These are phyloP conservation scores for Alca torda DNA, from an alignment of 2,797 vertebrate species.

Conservation along the genomic window DNA sequence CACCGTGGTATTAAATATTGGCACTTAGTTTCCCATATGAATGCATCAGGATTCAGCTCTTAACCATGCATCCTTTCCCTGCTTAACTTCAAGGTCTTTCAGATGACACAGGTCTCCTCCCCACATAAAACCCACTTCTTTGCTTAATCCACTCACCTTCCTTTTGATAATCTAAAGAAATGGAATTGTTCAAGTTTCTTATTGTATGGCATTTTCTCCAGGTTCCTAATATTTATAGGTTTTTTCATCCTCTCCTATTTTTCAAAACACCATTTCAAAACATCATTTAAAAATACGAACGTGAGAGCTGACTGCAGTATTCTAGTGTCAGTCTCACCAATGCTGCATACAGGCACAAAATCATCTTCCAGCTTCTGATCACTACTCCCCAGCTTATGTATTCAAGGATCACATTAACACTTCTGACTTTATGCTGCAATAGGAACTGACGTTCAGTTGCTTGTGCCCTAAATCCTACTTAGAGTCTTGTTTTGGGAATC, in stretches of 20 bases:
- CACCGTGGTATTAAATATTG: not conserved
- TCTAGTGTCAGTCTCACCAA: not conserved
- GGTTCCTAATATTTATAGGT: not conserved
- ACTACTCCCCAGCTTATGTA: not conserved
- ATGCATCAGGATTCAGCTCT: not conserved
- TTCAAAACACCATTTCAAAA: not conserved
- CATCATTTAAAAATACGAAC: not conserved
- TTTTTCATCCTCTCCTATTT: not conserved
- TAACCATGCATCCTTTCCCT: not conserved
- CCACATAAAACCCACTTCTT: not conserved
- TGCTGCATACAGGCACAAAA: not conserved
- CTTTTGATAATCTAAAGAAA: not conserved
- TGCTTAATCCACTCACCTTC: not conserved
- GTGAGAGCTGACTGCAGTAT: not conserved
- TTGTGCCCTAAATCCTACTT: not conserved
- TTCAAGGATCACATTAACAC: not conserved
- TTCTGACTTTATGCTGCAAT: not conserved
- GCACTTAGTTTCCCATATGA: not conserved
- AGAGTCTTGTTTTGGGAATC: not conserved
- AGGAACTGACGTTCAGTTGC: not conserved
- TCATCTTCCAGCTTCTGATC: not conserved
- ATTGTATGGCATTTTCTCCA: not conserved
- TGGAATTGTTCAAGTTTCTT: not conserved
- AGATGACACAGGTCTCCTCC: not conserved
- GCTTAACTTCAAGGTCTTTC: conserved; percentile 1